Percentiles rank a stretch among this genome's conserved stretches.
phyloP scores from a whole-genome alignment of 2,888 invertebrate species.

The Oligia strigilis region DNA sequence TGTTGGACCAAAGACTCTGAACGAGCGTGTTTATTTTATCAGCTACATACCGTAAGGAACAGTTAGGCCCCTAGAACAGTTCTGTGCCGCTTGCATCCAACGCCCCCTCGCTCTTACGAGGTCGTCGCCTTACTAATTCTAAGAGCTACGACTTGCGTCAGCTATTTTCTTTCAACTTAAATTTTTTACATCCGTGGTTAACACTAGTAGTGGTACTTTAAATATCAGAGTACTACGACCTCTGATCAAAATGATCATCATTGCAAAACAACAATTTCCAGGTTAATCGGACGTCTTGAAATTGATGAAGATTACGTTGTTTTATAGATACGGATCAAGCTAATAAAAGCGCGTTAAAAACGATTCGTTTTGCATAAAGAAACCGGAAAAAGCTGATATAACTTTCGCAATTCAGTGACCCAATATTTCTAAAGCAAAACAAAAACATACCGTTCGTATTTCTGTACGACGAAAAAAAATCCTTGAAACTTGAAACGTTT shows the following conservation, averaged over 20 bases:
- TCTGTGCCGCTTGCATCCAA: constrained; percentile 24
- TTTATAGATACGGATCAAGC: background rate
- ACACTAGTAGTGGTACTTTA: background rate
- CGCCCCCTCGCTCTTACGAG: constrained; percentile 40
- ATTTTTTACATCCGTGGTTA: background rate
- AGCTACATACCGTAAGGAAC: too few species aligned
- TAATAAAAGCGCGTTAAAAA: background rate
- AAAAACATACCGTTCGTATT: constrained; percentile 20
- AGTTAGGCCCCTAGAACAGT: background rate
- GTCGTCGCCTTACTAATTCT: constrained; percentile 44
- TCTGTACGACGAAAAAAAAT: constrained; percentile 43
- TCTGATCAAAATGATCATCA: background rate
- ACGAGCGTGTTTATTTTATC: background rate
- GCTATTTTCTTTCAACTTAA: constrained; percentile 10
- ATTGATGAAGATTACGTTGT: background rate
- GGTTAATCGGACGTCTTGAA: background rate
- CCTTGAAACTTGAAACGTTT: constrained; percentile 67
- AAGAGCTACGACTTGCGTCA: constrained; percentile 20
- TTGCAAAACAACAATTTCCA: background rate
- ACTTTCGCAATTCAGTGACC: constrained; percentile 39
- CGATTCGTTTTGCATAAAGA: constrained; percentile 24
- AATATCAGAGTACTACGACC: background rate
- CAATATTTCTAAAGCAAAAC: constrained; percentile 50
- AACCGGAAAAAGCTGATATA: constrained; percentile 28
- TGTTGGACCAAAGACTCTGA: background rate